Evolutionary conservation across 1,140 invertebrate genomes (phyloP).

Genomic region (Kradibia gibbosae): DNA sequence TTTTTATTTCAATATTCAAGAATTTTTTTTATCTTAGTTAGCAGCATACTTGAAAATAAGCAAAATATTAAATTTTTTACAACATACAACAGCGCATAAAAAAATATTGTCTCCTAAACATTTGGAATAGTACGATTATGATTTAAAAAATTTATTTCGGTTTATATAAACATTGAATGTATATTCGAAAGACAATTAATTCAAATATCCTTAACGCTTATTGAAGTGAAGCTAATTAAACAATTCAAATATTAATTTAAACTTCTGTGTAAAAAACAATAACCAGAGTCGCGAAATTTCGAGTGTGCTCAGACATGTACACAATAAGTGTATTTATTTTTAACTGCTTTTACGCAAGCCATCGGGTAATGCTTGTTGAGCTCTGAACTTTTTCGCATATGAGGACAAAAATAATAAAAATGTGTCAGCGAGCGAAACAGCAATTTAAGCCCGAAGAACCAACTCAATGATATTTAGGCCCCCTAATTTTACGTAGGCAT

Average conservation of each 20-base stretch:
- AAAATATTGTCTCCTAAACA: too few relatives aligned
- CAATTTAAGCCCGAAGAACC: not conserved
- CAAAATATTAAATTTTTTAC: too few relatives aligned
- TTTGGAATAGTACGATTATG: too few relatives aligned
- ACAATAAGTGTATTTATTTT: not conserved
- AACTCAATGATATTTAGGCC: not conserved
- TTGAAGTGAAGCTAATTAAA: too few relatives aligned
- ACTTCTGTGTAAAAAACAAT: not conserved
- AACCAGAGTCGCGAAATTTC: not conserved
- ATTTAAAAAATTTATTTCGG: too few relatives aligned
- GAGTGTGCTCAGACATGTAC: not conserved
- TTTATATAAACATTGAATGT: too few relatives aligned
- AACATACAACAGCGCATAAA: too few relatives aligned
- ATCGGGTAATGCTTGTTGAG: not conserved
- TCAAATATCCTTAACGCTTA: too few relatives aligned
- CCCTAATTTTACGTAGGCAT: constrained; percentile 48
- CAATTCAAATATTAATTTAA: too few relatives aligned
- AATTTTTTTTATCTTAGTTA: too few relatives aligned
- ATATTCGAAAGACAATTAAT: too few relatives aligned
- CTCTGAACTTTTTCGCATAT: not conserved
- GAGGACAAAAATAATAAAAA: constrained; percentile 13
- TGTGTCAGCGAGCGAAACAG: not conserved
- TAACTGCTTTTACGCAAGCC: not conserved
- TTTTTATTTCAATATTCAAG: not conserved
- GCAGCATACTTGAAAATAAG: too few relatives aligned